Conservation (phyloP, 1,140 invertebrate species). For the Zaprionus gabonicus region DNA sequence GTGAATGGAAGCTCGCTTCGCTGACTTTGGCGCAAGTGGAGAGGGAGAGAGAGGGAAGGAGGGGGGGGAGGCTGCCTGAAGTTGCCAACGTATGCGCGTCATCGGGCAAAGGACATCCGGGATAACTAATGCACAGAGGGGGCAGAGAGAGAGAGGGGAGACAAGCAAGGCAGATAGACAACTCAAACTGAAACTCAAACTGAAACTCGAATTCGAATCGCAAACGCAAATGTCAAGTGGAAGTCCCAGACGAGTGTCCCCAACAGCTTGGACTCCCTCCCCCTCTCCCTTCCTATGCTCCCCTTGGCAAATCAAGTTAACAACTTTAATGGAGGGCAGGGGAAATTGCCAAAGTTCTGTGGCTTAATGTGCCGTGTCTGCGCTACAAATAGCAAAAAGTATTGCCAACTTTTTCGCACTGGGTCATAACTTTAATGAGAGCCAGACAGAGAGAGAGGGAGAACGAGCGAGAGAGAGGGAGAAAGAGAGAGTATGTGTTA, state of each 20-base stretch:
- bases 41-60: not conserved
- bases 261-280: constrained; percentile 8
- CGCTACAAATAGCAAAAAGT: constrained; percentile 15
- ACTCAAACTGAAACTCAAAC: not conserved
- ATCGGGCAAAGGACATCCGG: constrained; percentile 70
- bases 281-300: not conserved
- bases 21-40: constrained; percentile 49
- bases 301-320: constrained; percentile 53
- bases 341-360: constrained; percentile 34
- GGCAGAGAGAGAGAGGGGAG: not conserved
- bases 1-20: constrained; percentile 77
- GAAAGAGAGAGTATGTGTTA: no score
- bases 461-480: not conserved
- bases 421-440: constrained; percentile 26
- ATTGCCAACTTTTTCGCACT: constrained; percentile 26
- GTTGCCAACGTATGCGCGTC: constrained; percentile 60
- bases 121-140: constrained; percentile 62
- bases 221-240: constrained; percentile 31
- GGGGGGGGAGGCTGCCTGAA: constrained; percentile 4
- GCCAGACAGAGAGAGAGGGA: not conserved
- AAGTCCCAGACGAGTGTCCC: constrained; percentile 12
- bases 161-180: not conserved
- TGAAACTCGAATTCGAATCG: not conserved
- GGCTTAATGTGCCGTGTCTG: constrained; percentile 38
- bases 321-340: constrained; percentile 56